phyloP scores from a whole-genome alignment of 2,888 invertebrate species.

The Lobophora halterata region DNA sequence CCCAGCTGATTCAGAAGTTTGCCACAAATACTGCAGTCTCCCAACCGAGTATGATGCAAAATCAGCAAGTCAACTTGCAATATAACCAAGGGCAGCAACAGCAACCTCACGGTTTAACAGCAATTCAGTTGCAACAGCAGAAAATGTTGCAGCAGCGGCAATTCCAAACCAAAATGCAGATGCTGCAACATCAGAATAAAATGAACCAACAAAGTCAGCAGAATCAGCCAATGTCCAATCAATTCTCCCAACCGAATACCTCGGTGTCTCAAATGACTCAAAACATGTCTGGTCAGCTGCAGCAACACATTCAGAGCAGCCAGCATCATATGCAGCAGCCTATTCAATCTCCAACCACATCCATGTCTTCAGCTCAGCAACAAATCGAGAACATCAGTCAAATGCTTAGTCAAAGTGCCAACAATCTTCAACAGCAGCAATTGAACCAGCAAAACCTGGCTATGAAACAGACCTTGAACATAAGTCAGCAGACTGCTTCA shows the following conservation, averaged over 20 bases:
- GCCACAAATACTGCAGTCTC: constrained; percentile 61
- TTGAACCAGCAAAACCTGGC: constrained; percentile 68
- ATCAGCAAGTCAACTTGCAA: constrained; percentile 60
- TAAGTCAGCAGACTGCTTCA: constrained; percentile 67
- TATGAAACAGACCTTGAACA: constrained; percentile 67
- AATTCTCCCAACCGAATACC: constrained; percentile 67
- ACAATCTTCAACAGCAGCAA: constrained; percentile 70
- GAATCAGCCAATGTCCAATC: constrained; percentile 38
- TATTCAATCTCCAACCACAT: constrained; percentile 59
- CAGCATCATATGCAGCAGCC: constrained; percentile 71
- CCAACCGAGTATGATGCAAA: constrained; percentile 57
- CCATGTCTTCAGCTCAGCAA: constrained; percentile 82
- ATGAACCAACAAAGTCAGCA: constrained; percentile 46
- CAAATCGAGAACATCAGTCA: constrained; percentile 83
- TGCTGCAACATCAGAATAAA: constrained; percentile 65
- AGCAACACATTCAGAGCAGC: constrained; percentile 64
- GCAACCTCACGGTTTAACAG: constrained; percentile 69
- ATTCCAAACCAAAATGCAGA: constrained; percentile 79
- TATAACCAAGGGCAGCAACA: constrained; percentile 44
- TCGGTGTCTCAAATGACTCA: constrained; percentile 69
- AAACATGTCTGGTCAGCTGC: constrained; percentile 62
- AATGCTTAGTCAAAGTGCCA: constrained; percentile 75
- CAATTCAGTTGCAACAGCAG: constrained; percentile 77
- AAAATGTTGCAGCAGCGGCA: constrained; percentile 80
- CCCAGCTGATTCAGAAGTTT: constrained; percentile 67